Evolutionary conservation across 2,797 vertebrate genomes (phyloP).

Genomic region (Miichthys miiuy): DNA sequence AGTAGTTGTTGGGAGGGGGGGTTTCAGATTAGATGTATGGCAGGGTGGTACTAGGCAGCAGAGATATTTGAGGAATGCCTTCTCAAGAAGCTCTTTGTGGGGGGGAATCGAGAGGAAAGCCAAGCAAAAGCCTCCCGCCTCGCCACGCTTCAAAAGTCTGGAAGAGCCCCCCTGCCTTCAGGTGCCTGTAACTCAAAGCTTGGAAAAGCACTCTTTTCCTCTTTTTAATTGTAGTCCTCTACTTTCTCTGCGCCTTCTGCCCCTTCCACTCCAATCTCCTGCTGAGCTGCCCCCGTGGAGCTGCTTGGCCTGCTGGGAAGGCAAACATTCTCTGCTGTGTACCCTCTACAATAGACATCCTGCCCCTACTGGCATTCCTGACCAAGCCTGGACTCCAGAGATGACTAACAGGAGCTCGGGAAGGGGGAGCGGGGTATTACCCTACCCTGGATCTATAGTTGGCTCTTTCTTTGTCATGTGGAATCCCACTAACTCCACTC

Average conservation of each 20-base stretch:
- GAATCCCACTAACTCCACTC: conserved; percentile 55
- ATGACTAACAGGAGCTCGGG: conserved; percentile 52
- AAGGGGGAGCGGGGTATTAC: conserved; percentile 7
- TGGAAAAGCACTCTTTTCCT: conserved; percentile 63
- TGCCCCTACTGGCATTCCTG: conserved; percentile 67
- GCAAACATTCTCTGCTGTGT: conserved; percentile 77
- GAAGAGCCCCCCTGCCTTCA: conserved; percentile 41
- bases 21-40: conserved; percentile 39
- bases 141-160: conserved; percentile 62
- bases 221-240: conserved; percentile 58
- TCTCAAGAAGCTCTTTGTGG: conserved; percentile 72
- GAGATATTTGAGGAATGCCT: conserved; percentile 81
- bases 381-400: conserved; percentile 46
- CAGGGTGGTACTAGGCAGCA: conserved; percentile 42
- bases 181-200: conserved; percentile 69
- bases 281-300: conserved; percentile 63
- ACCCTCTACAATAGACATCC: conserved; percentile 77
- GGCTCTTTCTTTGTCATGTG: conserved; percentile 62
- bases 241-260: conserved; percentile 43
- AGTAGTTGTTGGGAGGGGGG: conserved; percentile 17
- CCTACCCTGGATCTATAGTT: conserved; percentile 54
- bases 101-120: conserved; percentile 42
- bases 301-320: conserved; percentile 77
- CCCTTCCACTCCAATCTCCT: conserved; percentile 38
- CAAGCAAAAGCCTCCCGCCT: conserved; percentile 57